These are phyloP conservation scores for Psix sp. DNA, from an alignment of 1,140 invertebrate species.

Conservation along the genomic window DNA sequence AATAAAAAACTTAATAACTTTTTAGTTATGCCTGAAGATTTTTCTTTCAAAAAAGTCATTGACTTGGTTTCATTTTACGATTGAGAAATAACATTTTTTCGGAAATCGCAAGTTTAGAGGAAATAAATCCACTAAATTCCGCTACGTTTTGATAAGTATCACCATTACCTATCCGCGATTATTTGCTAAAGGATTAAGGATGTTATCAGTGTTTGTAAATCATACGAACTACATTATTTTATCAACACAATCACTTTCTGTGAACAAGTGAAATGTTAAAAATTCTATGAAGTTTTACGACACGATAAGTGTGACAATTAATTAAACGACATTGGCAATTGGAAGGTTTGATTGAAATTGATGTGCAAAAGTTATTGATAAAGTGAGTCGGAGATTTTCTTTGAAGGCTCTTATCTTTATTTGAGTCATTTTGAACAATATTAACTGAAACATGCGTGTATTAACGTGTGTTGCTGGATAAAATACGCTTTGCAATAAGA, in stretches of 20 bases:
- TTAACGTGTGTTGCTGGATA: too few species aligned
- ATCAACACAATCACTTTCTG: constrained; percentile 41
- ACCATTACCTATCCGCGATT: constrained; percentile 40
- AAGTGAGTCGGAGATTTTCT: too few species aligned
- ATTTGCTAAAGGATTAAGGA: constrained; percentile 21
- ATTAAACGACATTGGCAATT: too few species aligned
- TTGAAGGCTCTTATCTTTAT: too few species aligned
- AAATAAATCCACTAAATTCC: constrained; percentile 8
- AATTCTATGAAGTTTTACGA: constrained; percentile 19
- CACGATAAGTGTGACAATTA: constrained; percentile 11
- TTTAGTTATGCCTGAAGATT: too few species aligned
- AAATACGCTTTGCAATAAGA: too few species aligned
- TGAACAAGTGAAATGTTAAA: constrained; percentile 27
- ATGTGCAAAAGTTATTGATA: too few species aligned
- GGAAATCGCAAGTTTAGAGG: not conserved
- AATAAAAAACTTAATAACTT: too few species aligned
- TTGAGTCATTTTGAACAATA: too few species aligned
- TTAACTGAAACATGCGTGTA: too few species aligned
- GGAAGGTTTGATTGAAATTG: too few species aligned
- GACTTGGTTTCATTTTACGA: not conserved
- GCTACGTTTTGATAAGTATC: constrained; percentile 28
- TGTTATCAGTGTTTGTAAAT: constrained; percentile 42
- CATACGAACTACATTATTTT: constrained; percentile 26
- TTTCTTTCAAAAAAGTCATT: too few species aligned
- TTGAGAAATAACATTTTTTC: not conserved